phyloP scores from a whole-genome alignment of 2,888 invertebrate genomes.

The Pyrrhosoma nymphula region DNA sequence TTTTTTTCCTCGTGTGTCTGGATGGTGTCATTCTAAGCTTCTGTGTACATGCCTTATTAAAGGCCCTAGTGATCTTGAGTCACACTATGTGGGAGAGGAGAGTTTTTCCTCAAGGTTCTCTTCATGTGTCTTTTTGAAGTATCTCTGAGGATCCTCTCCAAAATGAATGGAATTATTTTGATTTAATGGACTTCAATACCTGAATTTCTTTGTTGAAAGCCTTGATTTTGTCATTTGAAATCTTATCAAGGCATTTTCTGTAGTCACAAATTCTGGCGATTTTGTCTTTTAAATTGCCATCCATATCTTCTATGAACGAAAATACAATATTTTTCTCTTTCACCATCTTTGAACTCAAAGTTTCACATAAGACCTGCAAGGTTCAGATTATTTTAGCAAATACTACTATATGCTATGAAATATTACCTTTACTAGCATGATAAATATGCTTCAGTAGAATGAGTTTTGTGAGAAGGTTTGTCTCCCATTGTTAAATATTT shows the following conservation, averaged over 20 bases:
- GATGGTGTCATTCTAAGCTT: no score
- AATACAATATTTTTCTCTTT: background rate
- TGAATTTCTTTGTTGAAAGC: background rate
- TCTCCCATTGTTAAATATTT: no score
- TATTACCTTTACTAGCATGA: background rate
- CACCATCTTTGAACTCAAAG: background rate
- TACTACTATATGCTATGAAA: background rate
- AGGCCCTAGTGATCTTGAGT: no score
- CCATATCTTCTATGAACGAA: conserved; percentile 1
- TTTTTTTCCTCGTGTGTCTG: no score
- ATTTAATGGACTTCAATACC: background rate
- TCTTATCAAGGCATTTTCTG: background rate
- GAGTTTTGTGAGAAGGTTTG: background rate
- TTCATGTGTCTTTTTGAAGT: no score
- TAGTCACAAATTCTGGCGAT: background rate
- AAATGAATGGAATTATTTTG: no score
- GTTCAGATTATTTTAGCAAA: background rate
- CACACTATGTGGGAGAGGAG: no score
- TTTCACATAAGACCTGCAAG: background rate
- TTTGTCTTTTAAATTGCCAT: background rate
- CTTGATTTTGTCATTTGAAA: background rate
- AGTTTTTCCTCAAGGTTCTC: no score
- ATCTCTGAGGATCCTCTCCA: no score
- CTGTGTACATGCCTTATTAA: no score
- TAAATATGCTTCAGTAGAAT: background rate